Evolutionary conservation across 64 coral and sea anemone genomes (phyloP), one percentile per base, ranked within the genome.

Genomic region (Orbicella faveolata): DNA sequence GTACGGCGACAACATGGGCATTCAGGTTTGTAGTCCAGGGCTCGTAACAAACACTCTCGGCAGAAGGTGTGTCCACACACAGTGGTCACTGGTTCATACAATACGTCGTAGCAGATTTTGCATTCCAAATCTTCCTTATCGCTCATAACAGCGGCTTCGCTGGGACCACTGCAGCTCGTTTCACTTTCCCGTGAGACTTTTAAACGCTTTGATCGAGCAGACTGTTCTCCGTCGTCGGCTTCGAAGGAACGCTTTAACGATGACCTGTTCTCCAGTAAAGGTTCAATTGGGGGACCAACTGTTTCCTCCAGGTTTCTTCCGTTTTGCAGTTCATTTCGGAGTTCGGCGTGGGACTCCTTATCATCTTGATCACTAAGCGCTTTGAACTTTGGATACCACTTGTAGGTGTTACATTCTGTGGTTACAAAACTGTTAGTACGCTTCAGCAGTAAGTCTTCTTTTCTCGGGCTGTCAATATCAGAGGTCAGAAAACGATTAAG

Each of bases 1-100:
- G 70, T 54, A 39, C n/a, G 37, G 36, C 87, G 75, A 55, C 92
- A 94, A 17, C 74, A 90, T 0, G 81, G 82, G 57, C 88, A 94
- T 17, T 74, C 82, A 2, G 67, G 0, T 57, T 48, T 68, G 37
- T 52, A 67, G 15, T 85, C 82, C 2, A 85, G 64, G 18, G 35
- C 25, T 52, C 82, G 70, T 36, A 77, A 26, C 18, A 85, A 21
- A 36, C 82, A 85, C 9, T 12, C 41, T 9, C 82, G 37, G 64
- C 82, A 85, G 52, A 85, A 85, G 10, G 64, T 85, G 64, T 85
- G 82, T 37, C 82, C 82, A 52, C 82, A 85, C 1, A 7, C 41
- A 52, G 82, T 85, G 23, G 82, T 85, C 19, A 73, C 44, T 18
- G 82, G 39, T 72, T 85, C 37, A 34, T 52, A 85, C 4, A 85